These are phyloP conservation scores for Acronicta aceris DNA, from an alignment of 2,888 invertebrate genomes.

Conservation along the genomic window DNA sequence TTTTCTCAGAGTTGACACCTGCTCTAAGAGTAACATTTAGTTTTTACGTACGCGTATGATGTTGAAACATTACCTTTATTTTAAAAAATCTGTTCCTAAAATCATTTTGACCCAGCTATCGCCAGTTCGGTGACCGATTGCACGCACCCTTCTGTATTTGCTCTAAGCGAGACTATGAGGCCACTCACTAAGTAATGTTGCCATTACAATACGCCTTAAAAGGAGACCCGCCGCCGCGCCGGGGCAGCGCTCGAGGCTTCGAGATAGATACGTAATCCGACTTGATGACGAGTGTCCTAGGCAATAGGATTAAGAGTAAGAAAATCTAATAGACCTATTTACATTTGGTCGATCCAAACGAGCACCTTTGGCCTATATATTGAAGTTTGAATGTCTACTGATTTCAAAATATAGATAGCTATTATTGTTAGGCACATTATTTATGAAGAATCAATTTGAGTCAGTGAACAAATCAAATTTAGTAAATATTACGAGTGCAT, in stretches of 20 bases:
- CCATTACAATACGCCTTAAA: background rate
- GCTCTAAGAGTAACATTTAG: no score
- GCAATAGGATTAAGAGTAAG: background rate
- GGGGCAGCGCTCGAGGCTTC: background rate
- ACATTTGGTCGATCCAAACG: background rate
- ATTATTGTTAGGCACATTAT: no score
- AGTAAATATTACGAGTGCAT: no score
- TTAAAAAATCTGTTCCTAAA: slow-evolving; percentile 7
- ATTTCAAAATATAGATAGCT: background rate
- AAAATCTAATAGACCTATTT: background rate
- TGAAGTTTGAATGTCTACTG: background rate
- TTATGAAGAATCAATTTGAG: no score
- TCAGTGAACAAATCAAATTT: no score
- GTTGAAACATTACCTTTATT: no score
- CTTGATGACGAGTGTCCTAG: background rate
- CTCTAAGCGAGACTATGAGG: slow-evolving; percentile 5
- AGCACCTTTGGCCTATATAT: background rate
- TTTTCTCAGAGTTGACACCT: no score
- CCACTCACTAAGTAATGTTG: background rate
- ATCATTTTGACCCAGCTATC: slow-evolving; percentile 5
- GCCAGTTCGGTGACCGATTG: slow-evolving; percentile 28
- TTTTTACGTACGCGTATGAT: no score
- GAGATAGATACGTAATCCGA: background rate
- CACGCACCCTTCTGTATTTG: slow-evolving; percentile 13
- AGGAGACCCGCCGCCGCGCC: background rate